Evolutionary conservation across 2,113 vertebrate genomes (phyloP), one percentile per base, ranked within the genome.

Genomic region (Narcine bancroftii): DNA sequence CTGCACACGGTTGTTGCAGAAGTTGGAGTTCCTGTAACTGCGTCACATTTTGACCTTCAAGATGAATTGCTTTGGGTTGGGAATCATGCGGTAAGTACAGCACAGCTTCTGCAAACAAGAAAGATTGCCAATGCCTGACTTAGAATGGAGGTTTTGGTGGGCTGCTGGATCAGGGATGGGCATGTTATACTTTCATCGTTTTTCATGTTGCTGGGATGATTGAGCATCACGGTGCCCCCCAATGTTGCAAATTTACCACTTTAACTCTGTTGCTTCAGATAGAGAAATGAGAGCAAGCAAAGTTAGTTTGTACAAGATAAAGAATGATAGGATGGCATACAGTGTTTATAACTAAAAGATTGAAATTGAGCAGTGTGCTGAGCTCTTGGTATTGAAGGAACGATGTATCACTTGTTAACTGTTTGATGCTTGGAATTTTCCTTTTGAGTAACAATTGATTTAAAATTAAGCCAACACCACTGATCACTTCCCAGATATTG

Each of bases 41-140:
- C 97, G 47, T 96, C 97, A 0, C 98, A 99, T 93, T 99, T 99
- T 92, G 99, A 99, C 93, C 94, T 98, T 56, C 98, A 99, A 45
- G 99, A 99, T 93, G 99, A 99, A 95, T 96, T 98, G 95, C 96
- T 99, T 7, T 99, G 98, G 99, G 97, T 98, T 92, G 99, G 99
- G 42, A 99, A 98, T 95, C 99, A 99, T 5, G 96, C 98, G 95
- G 99, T 99, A 94, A 95, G 97, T 91, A 26, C 11, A 83, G 79
- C 13, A 53, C 53, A 60, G 77, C 26, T 81, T 47, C 53, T 87
- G 53, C 33, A 87, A 36, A 4, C 53, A 87, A 87, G 33, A 21
- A 87, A 21, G 15, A 21, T 87, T 36, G 33, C n/a, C 13, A 33
- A 17, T 87, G 33, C 36, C 53, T 24, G 10, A 2, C 33, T 50